Percentiles rank a stretch among this genome's conserved stretches.
Conservation (phyloP, 2,888 invertebrate species). For the Hetaerina titia region DNA sequence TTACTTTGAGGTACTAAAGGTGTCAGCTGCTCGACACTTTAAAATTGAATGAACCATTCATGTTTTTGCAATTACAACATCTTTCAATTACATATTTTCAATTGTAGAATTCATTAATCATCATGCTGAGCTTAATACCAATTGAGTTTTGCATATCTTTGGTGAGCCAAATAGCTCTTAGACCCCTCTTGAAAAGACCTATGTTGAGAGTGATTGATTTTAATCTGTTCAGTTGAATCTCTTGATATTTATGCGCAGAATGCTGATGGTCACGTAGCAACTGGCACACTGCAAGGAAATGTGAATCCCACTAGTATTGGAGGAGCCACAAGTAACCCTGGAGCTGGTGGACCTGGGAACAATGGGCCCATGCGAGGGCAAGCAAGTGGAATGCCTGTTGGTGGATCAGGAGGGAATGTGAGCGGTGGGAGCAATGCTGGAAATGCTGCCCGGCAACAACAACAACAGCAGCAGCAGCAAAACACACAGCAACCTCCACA, state of each 20-base stretch:
- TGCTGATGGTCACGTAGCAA: slow-evolving; percentile 43
- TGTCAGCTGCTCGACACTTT: neutral
- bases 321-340: neutral
- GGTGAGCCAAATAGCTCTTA: no score
- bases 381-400: slow-evolving; percentile 16
- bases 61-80: no score
- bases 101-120: no score
- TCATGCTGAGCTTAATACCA: no score
- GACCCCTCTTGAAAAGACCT: no score
- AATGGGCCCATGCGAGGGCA: slow-evolving; percentile 52
- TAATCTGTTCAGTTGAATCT: neutral
- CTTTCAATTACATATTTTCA: no score
- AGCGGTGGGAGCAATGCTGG: neutral
- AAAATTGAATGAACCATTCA: neutral
- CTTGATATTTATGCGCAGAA: neutral
- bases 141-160: no score
- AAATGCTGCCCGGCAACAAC: neutral
- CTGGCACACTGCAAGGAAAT: slow-evolving; percentile 43
- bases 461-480: neutral
- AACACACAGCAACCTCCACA: slow-evolving; percentile 72
- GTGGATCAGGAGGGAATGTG: slow-evolving; percentile 17
- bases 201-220: neutral
- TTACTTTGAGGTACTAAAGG: no score
- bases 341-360: slow-evolving; percentile 38
- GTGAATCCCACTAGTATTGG: neutral